These are phyloP conservation scores for Papilio glaucus DNA, from an alignment of 1,140 invertebrate species.

Conservation along the genomic window DNA sequence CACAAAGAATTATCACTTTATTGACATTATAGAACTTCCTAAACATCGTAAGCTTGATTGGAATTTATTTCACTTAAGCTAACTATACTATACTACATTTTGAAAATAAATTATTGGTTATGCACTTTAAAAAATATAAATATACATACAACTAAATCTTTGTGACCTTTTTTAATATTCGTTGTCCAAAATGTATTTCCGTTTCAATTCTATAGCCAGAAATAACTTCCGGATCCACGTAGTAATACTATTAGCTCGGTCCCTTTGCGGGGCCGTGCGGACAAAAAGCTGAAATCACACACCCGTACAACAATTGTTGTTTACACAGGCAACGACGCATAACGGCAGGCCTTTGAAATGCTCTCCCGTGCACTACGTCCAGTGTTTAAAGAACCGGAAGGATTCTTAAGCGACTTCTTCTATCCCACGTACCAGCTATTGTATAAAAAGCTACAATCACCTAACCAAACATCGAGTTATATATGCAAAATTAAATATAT, in stretches of 20 bases:
- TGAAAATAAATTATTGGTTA: no score
- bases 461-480: constrained; percentile 14
- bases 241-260: constrained; percentile 61
- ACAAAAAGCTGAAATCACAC: constrained; percentile 65
- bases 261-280: constrained; percentile 42
- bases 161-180: not conserved
- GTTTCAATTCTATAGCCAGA: constrained; percentile 37
- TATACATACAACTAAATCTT: no score
- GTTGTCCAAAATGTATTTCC: constrained; percentile 24
- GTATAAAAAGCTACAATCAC: not conserved
- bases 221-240: constrained; percentile 55
- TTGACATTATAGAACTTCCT: no score
- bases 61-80: no score
- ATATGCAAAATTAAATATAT: not conserved
- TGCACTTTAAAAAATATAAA: no score
- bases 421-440: constrained; percentile 10
- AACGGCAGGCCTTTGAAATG: constrained; percentile 67
- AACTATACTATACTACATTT: no score
- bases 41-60: no score
- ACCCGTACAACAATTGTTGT: constrained; percentile 63
- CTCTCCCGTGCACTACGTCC: constrained; percentile 51
- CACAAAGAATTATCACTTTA: no score
- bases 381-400: constrained; percentile 73
- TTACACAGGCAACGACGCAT: constrained; percentile 62
- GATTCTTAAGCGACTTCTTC: constrained; percentile 52